These are phyloP conservation scores for Eupeodes latifasciatus DNA, from an alignment of 2,888 invertebrate species.

Conservation along the genomic window DNA sequence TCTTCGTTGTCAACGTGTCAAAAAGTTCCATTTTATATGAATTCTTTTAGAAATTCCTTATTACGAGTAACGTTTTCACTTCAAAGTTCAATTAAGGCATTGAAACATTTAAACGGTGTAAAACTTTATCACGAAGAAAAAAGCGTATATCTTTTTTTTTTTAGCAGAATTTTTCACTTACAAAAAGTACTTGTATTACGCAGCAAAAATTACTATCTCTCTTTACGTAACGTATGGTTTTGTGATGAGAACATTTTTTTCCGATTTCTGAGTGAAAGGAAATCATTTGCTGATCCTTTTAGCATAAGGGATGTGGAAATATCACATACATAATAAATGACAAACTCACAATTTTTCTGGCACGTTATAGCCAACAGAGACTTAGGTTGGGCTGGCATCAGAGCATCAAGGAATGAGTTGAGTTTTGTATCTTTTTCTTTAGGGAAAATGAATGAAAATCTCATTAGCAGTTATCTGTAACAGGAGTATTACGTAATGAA, in stretches of 20 bases:
- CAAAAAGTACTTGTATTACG: not conserved
- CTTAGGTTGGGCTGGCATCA: not conserved
- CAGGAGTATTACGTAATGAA: not conserved
- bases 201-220: not conserved
- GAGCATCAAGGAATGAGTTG: no score
- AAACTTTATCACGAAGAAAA: conserved; percentile 1
- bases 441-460: conserved; percentile 3
- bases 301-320: not conserved
- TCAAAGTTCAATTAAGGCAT: conserved; percentile 8
- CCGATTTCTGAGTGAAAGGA: conserved; percentile 19
- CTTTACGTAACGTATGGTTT: not conserved
- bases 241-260: not conserved
- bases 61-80: conserved; percentile 7
- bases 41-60: not conserved
- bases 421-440: not conserved
- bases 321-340: conserved; percentile 17
- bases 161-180: not conserved
- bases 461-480: conserved; percentile 12
- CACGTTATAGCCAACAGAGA: not conserved
- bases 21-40: no score
- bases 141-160: not conserved
- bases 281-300: not conserved
- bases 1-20: no score
- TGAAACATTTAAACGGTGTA: not conserved
- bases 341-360: conserved; percentile 13